phyloP scores from a whole-genome alignment of 2,797 vertebrate species.

The Sebastes hopkinsi region DNA sequence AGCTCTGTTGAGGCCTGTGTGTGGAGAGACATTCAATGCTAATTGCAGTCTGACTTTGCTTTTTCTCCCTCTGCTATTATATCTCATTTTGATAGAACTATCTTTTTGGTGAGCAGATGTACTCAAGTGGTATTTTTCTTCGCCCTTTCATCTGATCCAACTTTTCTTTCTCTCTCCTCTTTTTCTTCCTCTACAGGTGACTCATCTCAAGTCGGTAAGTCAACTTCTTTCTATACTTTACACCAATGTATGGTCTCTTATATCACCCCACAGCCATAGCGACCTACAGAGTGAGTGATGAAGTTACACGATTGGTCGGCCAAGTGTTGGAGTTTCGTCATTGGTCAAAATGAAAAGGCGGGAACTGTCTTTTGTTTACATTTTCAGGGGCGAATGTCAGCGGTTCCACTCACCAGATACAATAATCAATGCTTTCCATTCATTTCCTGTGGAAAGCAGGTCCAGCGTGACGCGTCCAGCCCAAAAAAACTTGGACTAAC shows the following conservation, averaged over 20 bases:
- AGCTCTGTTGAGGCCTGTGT: background rate
- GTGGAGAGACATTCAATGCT: conserved; percentile 25
- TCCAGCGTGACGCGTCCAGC: no score
- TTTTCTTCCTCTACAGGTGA: conserved; percentile 70
- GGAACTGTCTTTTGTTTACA: no score
- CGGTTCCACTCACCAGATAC: no score
- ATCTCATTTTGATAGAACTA: conserved; percentile 6
- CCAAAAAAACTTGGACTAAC: no score
- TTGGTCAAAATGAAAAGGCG: no score
- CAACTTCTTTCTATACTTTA: conserved; percentile 6
- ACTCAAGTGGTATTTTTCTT: conserved; percentile 20
- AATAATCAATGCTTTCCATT: no score
- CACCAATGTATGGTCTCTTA: background rate
- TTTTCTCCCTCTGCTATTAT: conserved; percentile 6
- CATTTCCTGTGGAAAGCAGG: no score
- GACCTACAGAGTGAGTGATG: background rate
- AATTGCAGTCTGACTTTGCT: conserved; percentile 30
- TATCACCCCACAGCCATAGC: background rate
- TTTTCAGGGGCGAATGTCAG: no score
- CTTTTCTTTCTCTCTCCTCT: conserved; percentile 24
- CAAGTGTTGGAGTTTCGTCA: no score
- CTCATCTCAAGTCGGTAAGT: conserved; percentile 82
- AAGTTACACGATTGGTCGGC: no score
- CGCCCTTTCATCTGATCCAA: conserved; percentile 46
- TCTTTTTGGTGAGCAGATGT: conserved; percentile 9